Evolutionary conservation across 2,888 invertebrate genomes (phyloP), one percentile per base, ranked within the genome.

Genomic region (Nomada flava): DNA sequence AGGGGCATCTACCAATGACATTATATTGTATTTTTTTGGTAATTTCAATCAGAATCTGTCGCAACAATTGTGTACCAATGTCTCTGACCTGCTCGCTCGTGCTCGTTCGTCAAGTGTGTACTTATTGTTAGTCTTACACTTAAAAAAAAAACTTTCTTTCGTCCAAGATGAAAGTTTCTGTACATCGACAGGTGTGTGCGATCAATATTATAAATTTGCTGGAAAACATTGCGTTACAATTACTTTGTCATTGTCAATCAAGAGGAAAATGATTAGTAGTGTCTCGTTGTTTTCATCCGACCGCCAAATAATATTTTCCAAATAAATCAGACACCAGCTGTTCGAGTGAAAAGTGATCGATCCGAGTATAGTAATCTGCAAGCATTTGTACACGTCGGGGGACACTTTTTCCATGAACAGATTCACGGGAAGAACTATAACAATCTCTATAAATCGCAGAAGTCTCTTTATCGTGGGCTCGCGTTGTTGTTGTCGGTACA

Each of bases 171-270:
- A 52, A 44, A 63, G 18, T 44, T 78, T 50, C 55, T 55, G 60
- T 53, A 62, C 47, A 67, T 70, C 53, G 44, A 15, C n/a, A 52
- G 53, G 60, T 70, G 79, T 79, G 77, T 59, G 69, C 78, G 59
- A 26, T 11, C 10, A 55, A 50, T 13, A 23, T 23, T 29, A 18
- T 44, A 36, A 74, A 74, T 50, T 65, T 29, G n/a, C 50, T 65
- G 50, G 47, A 47, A 15, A 15, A 13, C 47, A 15, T 15, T 47
- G 15, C 15, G 47, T 47, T 15, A 2, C 11, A 47, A 47, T 47
- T 47, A 47, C 15, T 47, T 47, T 47, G 13, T 36, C 29, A n/a
- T 47, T 47, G 13, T 36, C 29, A 11, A 20, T 36, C 29, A 20
- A 36, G n/a, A 11, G 18, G 1, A 50, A 26, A 26, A 63, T 71